Base-by-base conservation (phyloP, 2,113 vertebrate species). In the Prunella himalayana region DNA sequence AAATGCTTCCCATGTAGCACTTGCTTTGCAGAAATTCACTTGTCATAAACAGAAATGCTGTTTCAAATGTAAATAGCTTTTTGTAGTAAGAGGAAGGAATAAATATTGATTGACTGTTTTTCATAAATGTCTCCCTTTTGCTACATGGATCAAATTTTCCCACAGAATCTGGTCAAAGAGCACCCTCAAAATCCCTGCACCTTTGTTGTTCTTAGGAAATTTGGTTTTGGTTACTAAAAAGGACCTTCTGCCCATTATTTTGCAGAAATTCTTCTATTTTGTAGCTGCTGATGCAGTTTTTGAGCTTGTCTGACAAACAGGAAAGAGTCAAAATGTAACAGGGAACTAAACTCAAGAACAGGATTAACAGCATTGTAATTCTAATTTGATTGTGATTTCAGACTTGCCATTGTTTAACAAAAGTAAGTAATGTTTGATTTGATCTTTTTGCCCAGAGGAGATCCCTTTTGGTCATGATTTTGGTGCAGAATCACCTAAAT, bases 361-460 rank as follows among this genome's bases (percentile, higher is more conserved):
- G 63, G 33, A 70, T 82, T 39, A 53, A 2, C 12, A 80, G 25
- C 1, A 2, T 31, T n/a, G 13, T 22, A 2, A 41, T 65, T 88
- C 72, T 39, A 80, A 42, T 59, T 60, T 41, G 23, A 15, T 49
- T 10, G 3, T 53, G 47, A 44, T 42, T 73, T 56, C 45, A 81
- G 53, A 20, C 7, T 56, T 73, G 18, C 2, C 16, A 25, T n/a
- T 60, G 8, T 41, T 50, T 22, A 10, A 4, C 44, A 7, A 71
- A 39, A 0, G 5, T 2, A 24, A 42, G 1, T 0, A n/a, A 16
- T 24, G 19, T 27, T 65, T 33, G 20, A 27, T 35, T 28, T 56
- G 39, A 20, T 47, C 24, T 51, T 78, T 66, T 30, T 89, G 56
- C 33, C 16, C 30, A 61, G 35, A 28, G n/a, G 10, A 72, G 10